These are phyloP conservation scores for Hyppa rectilinea DNA, from an alignment of 2,888 invertebrate genomes.

Conservation along the genomic window DNA sequence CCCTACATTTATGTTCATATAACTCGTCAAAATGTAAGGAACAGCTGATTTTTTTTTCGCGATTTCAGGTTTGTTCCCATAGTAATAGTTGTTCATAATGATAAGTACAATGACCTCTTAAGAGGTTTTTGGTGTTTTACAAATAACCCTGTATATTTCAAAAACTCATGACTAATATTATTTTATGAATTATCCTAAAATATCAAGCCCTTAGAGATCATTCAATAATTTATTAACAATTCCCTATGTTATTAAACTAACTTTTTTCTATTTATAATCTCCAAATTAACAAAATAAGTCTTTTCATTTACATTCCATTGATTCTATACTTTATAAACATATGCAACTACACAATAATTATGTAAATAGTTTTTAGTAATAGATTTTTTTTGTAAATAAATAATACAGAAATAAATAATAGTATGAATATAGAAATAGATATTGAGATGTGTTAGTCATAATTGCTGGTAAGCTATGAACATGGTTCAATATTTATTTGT, in stretches of 20 bases:
- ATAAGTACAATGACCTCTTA: no score
- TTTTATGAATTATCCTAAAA: background rate
- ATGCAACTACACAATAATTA: background rate
- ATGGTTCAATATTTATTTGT: conserved; percentile 34
- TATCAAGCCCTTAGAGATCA: background rate
- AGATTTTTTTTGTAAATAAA: conserved; percentile 9
- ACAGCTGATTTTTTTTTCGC: no score
- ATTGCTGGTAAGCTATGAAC: conserved; percentile 45
- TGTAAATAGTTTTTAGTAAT: background rate
- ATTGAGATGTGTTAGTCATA: conserved; percentile 51
- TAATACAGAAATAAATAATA: conserved; percentile 23
- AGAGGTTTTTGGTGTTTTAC: no score
- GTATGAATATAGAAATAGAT: conserved; percentile 9
- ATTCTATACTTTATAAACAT: background rate
- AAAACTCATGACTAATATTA: background rate
- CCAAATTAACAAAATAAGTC: background rate
- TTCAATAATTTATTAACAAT: background rate
- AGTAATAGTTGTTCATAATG: no score
- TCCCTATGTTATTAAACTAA: background rate
- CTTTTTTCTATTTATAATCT: background rate
- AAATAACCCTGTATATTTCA: no score
- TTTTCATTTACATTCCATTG: conserved; percentile 13
- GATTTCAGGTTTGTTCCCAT: no score
- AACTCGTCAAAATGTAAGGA: no score
- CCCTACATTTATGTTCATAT: no score